These are phyloP conservation scores for Phoeniculus purpureus DNA, from an alignment of 2,797 vertebrate genomes.

Conservation along the genomic window DNA sequence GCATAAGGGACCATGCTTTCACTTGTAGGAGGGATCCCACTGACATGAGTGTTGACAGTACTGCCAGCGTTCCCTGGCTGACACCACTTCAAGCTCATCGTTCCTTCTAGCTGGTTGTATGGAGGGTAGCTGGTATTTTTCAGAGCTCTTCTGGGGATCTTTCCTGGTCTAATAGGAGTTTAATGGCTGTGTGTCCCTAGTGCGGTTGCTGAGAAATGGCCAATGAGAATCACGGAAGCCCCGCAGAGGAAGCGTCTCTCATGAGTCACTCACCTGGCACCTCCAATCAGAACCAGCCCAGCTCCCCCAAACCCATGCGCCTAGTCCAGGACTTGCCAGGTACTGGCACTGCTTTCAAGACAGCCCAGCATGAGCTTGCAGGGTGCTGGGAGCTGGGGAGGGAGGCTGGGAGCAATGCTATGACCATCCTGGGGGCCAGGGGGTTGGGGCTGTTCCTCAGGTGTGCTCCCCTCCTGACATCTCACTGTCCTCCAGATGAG, in stretches of 20 bases:
- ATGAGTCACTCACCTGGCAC: conserved; percentile 87
- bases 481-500: conserved; percentile 82
- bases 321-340: conserved; percentile 93
- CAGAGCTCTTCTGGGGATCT: background rate
- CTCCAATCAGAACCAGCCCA: conserved; percentile 87
- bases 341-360: conserved; percentile 7
- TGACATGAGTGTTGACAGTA: background rate
- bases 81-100: background rate
- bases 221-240: conserved; percentile 91
- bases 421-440: background rate
- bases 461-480: background rate
- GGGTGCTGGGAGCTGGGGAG: background rate
- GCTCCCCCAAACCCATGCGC: conserved; percentile 89
- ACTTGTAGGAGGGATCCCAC: background rate
- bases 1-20: background rate
- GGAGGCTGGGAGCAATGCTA: background rate
- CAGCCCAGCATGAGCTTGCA: background rate
- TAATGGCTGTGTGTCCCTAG: conserved; percentile 57
- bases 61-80: background rate
- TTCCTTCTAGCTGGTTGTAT: background rate
- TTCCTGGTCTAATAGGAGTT: background rate
- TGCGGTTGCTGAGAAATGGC: conserved; percentile 88
- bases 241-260: conserved; percentile 86
- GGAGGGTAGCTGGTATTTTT: background rate
- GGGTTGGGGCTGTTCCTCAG: background rate